A percentile compares a stretch with the other conserved stretches of the same genome.
Evolutionary conservation across 1,140 invertebrate species (phyloP).

Genomic region (Palaemon carinicauda): DNA sequence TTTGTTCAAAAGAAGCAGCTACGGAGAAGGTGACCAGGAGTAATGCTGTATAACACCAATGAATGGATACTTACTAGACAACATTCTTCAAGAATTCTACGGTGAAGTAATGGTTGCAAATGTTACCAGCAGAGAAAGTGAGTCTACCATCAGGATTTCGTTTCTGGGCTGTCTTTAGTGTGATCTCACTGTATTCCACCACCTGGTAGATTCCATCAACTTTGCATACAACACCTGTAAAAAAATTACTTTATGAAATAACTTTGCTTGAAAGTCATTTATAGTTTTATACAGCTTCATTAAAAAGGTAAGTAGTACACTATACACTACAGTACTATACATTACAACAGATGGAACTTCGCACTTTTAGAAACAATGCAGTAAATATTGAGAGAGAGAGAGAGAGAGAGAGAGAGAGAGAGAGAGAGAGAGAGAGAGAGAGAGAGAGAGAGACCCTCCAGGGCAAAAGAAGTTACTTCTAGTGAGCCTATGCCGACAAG

Average conservation of each 20-base stretch:
- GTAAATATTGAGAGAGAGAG: too few relatives aligned
- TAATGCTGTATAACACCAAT: background rate
- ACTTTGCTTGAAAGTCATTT: background rate
- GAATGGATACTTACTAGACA: conserved; percentile 64
- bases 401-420: too few relatives aligned
- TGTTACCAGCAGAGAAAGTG: conserved; percentile 93
- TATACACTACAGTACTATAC: too few relatives aligned
- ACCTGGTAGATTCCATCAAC: conserved; percentile 89
- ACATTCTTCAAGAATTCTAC: conserved; percentile 79
- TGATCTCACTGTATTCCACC: conserved; percentile 98
- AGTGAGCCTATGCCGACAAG: too few relatives aligned
- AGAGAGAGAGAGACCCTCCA: too few relatives aligned
- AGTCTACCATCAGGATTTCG: conserved; percentile 81
- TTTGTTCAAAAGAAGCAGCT: too few relatives aligned
- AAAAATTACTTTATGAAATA: background rate
- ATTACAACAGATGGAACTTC: too few relatives aligned
- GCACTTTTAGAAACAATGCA: too few relatives aligned
- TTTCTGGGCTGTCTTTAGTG: conserved; percentile 83
- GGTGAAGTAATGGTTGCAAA: conserved; percentile 98
- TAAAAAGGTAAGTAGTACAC: too few relatives aligned
- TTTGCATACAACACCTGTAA: conserved; percentile 84
- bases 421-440: too few relatives aligned
- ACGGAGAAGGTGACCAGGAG: too few relatives aligned
- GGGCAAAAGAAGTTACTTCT: background rate
- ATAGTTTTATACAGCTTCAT: background rate